phyloP scores from a whole-genome alignment of 2,113 vertebrate genomes.

The Proteles cristata region DNA sequence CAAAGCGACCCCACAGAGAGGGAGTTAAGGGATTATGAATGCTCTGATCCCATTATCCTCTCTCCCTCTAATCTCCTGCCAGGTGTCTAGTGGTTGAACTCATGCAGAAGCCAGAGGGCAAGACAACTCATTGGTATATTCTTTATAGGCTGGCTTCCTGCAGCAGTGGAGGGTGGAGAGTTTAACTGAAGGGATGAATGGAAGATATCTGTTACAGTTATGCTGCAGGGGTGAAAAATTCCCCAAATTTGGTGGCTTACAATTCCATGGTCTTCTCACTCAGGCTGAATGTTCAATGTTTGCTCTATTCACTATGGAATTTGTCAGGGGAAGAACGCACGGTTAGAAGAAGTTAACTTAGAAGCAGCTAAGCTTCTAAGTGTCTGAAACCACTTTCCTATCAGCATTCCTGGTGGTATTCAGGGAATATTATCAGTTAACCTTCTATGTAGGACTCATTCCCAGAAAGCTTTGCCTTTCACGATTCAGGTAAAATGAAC shows the following conservation, averaged over 20 bases:
- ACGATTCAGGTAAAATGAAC: background rate
- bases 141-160: background rate
- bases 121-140: background rate
- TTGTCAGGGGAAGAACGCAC: background rate
- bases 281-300: background rate
- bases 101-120: background rate
- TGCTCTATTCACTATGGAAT: background rate
- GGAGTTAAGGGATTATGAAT: background rate
- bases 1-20: background rate
- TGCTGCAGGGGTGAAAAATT: background rate
- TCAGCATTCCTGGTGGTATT: background rate
- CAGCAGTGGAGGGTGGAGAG: background rate
- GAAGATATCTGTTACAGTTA: background rate
- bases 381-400: background rate
- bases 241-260: background rate
- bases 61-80: background rate
- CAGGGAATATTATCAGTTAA: background rate
- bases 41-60: background rate
- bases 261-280: background rate
- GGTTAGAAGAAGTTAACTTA: background rate
- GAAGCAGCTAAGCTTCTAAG: background rate
- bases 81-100: background rate
- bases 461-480: background rate
- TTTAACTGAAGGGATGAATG: background rate
- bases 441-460: background rate